Conservation (phyloP, 2,797 vertebrate genomes). For the Sarcoramphus papa region DNA sequence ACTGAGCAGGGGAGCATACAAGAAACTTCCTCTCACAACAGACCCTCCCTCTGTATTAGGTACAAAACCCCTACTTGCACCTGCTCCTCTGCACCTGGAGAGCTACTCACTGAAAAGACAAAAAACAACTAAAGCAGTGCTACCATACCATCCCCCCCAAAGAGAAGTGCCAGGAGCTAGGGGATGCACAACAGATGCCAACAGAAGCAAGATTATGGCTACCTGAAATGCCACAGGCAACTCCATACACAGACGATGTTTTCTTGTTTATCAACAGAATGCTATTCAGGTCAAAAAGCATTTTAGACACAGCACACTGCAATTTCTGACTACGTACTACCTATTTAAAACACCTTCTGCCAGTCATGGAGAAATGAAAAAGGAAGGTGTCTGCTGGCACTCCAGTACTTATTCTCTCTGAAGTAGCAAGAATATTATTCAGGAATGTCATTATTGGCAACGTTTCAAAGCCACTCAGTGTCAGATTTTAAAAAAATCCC, state of each 20-base stretch:
- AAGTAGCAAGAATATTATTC: slow-evolving; percentile 29
- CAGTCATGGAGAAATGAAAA: background rate
- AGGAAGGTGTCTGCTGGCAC: background rate
- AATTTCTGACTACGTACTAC: background rate
- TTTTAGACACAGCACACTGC: background rate
- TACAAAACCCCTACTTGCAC: background rate
- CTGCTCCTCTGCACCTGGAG: background rate
- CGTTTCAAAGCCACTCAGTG: background rate
- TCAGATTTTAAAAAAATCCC: background rate
- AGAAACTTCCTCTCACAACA: background rate
- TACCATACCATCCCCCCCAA: background rate
- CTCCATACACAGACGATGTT: background rate
- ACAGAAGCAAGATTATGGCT: background rate
- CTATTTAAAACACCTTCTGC: background rate
- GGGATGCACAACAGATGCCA: background rate
- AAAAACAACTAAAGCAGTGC: background rate
- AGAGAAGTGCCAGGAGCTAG: background rate
- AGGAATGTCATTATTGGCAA: slow-evolving; percentile 9
- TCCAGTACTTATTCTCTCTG: background rate
- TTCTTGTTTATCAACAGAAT: background rate
- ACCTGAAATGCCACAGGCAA: background rate
- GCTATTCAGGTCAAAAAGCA: background rate
- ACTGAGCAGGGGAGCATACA: background rate
- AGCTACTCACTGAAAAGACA: background rate
- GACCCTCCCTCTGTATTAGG: background rate